These are phyloP conservation scores for Pogoniulus pusillus DNA, from an alignment of 2,797 vertebrate species.

Conservation along the genomic window DNA sequence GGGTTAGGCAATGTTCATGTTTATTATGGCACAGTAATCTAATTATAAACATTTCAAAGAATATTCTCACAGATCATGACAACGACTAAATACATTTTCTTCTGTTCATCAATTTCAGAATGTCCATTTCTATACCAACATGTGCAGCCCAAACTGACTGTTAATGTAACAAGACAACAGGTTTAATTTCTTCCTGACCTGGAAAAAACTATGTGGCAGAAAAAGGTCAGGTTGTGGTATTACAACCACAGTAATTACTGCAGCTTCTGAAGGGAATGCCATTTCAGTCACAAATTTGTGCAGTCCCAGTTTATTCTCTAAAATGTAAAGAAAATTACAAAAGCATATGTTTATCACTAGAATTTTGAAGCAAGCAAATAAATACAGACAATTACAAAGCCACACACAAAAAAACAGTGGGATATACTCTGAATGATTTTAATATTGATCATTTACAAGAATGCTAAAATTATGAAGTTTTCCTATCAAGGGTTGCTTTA, in stretches of 20 bases:
- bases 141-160: not conserved
- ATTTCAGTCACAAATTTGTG: not conserved
- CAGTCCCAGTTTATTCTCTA: not conserved
- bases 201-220: not conserved
- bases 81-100: not conserved
- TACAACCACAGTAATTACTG: not conserved
- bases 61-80: not conserved
- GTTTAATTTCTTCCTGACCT: constrained; percentile 29
- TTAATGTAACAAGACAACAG: not conserved
- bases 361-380: not conserved
- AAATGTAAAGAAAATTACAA: not conserved
- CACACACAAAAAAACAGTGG: not conserved
- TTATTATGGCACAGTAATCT: not conserved
- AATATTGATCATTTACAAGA: not conserved
- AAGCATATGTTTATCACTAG: not conserved
- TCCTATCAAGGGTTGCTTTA: not conserved
- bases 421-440: not conserved
- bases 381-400: not conserved
- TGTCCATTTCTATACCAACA: not conserved
- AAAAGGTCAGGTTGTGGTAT: constrained; percentile 38
- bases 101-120: not conserved
- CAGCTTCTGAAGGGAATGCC: not conserved
- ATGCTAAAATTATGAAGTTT: not conserved
- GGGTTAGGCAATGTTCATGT: not conserved
- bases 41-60: not conserved